phyloP scores from a whole-genome alignment of 2,888 invertebrate genomes.

The Amphipyra berbera region DNA sequence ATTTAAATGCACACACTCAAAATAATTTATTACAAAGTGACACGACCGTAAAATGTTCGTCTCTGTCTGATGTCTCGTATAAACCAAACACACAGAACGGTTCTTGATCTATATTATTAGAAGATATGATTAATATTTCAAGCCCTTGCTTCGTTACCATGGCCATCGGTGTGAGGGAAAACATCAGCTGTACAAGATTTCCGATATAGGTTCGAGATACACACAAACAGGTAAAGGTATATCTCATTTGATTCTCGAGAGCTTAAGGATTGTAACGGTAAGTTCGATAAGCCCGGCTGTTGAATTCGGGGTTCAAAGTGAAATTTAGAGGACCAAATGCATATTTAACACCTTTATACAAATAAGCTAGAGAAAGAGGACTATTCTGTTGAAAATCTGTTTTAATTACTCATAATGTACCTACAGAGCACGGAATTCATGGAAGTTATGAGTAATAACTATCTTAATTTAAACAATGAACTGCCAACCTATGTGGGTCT shows the following conservation, averaged over 20 bases:
- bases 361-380: conserved; percentile 2
- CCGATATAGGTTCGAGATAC: conserved; percentile 9
- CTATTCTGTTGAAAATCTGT: conserved; percentile 10
- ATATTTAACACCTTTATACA: conserved; percentile 10
- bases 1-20: background rate
- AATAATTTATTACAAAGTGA: conserved; percentile 1
- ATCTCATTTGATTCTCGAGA: conserved; percentile 50
- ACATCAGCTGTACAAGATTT: conserved; percentile 17
- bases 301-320: conserved; percentile 38
- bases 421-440: conserved; percentile 13
- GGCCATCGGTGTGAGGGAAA: conserved; percentile 10
- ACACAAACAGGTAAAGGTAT: conserved; percentile 14
- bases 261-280: conserved; percentile 47
- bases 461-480: conserved; percentile 34
- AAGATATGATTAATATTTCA: conserved; percentile 41
- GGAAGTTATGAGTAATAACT: conserved; percentile 29
- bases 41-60: background rate
- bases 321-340: conserved; percentile 31
- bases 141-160: conserved; percentile 14
- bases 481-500: conserved; percentile 30
- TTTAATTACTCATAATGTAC: conserved; percentile 3
- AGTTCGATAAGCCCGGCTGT: conserved; percentile 47
- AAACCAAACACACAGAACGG: conserved; percentile 11
- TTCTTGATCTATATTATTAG: conserved; percentile 48
- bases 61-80: background rate